Evolutionary conservation across 1,140 invertebrate species (phyloP), one percentile per base, ranked within the genome.

Genomic region (Drosophila pandora): DNA sequence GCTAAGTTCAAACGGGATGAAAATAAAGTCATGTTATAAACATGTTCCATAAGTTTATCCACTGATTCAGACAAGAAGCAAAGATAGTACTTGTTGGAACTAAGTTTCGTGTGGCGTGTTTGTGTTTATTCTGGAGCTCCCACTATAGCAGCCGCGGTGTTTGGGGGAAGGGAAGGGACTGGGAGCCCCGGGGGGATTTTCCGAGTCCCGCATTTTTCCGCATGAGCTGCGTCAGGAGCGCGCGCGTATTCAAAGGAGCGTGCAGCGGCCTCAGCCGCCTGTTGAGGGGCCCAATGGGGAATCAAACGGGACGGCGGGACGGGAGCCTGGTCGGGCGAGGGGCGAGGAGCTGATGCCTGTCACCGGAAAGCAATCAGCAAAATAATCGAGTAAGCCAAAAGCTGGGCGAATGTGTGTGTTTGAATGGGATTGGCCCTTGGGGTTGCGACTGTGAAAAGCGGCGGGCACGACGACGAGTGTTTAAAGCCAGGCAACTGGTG

Each of bases 311-410:
- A 3, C 34, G 47, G 5, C 34, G 47, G 2, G 3, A 32, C 2
- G 23, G 9, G 30, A 10, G 39, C 34, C 12, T 37, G 34, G 49
- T 9, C 23, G 8, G 55, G 30, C 2, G 41, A 50, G 41, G 43
- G 47, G 13, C 2, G 41, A 50, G 41, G 43, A 41, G 13, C 23
- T 23, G 56, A 48, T 30, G 64, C 55, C 78, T 85, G 74, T 85
- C 82, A 87, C 82, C 82, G 82, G 82, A 85, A 85, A 87, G 74
- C 82, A 87, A 85, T 85, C 82, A 85, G 82, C 78, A 87, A 78
- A 78, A 85, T 87, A 85, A 85, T 85, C 82, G 82, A 82, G 74
- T 87, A 73, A 87, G 73, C 78, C 78, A 74, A 64, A 55, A 43
- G 54, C 62, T 55, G 39, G 39, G n/a, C 39, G 41, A 43, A 25